These are phyloP conservation scores for Brachionus rubens DNA, from an alignment of 1,140 invertebrate genomes.

Conservation along the genomic window DNA sequence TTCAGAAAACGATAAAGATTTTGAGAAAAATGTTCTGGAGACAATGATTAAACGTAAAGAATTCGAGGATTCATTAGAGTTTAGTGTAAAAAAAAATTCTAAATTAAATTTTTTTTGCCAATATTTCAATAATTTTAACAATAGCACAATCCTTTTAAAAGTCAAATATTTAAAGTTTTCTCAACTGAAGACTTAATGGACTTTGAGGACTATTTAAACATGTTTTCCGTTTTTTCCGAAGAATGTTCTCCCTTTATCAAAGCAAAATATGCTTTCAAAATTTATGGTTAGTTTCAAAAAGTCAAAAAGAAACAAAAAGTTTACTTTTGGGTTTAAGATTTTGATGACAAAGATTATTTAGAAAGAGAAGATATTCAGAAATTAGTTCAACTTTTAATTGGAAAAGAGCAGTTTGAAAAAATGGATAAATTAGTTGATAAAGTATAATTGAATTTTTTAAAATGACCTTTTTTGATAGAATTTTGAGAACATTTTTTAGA, in stretches of 20 bases:
- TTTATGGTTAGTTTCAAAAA: constrained; percentile 69
- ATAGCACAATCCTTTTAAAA: constrained; percentile 77
- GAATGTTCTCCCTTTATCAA: constrained; percentile 82
- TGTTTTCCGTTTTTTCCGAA: constrained; percentile 92
- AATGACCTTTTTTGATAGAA: constrained; percentile 50
- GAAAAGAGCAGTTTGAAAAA: constrained; percentile 65
- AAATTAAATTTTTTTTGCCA: neutral
- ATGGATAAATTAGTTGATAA: constrained; percentile 6
- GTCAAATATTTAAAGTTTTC: constrained; percentile 85
- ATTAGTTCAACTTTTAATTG: constrained; percentile 77
- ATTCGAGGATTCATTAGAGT: neutral
- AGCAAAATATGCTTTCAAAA: constrained; percentile 88
- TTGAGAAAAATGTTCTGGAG: neutral
- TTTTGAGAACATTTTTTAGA: constrained; percentile 49
- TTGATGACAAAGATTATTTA: constrained; percentile 84
- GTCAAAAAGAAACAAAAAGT: neutral
- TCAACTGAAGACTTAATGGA: constrained; percentile 79
- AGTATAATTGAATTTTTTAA: neutral
- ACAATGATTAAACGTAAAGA: neutral
- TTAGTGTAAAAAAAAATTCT: neutral
- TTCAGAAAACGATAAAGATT: too few species aligned
- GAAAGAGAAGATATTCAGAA: constrained; percentile 77
- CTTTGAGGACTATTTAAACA: constrained; percentile 90
- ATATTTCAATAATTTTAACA: too few species aligned
- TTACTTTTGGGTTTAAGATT: constrained; percentile 68